A percentile compares a stretch with the other conserved stretches of the same genome.
These are phyloP conservation scores for Armadillidium nasatum DNA, from an alignment of 1,140 invertebrate species.

Conservation along the genomic window DNA sequence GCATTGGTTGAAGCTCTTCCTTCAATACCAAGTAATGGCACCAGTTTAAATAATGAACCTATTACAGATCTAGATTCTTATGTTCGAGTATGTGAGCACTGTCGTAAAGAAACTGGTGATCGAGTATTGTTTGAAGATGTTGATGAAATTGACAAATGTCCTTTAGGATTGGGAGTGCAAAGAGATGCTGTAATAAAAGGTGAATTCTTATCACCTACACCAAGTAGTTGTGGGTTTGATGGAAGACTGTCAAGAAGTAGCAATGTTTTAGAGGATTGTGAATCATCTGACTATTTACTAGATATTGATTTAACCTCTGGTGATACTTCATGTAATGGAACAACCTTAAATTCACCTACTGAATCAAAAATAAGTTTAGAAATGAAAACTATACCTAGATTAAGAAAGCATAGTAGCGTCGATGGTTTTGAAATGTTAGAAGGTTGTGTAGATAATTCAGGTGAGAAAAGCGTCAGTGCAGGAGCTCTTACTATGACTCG, in stretches of 20 bases:
- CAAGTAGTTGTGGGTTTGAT: slow-evolving; percentile 30
- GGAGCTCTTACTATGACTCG: slow-evolving; percentile 60
- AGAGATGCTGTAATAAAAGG: slow-evolving; percentile 23
- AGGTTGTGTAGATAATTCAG: slow-evolving; percentile 22
- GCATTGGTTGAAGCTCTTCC: slow-evolving; percentile 33
- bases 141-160: slow-evolving; percentile 33
- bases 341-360: slow-evolving; percentile 29
- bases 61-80: slow-evolving; percentile 32
- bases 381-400: slow-evolving; percentile 23
- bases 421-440: slow-evolving; percentile 37
- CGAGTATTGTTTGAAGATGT: slow-evolving; percentile 29
- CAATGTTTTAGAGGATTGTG: slow-evolving; percentile 31
- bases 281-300: slow-evolving; percentile 33
- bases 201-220: slow-evolving; percentile 30
- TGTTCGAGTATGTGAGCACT: slow-evolving; percentile 31
- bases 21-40: slow-evolving; percentile 7
- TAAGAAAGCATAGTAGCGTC: slow-evolving; percentile 28
- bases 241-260: slow-evolving; percentile 32
- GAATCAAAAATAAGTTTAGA: slow-evolving; percentile 27
- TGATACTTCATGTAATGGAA: slow-evolving; percentile 32
- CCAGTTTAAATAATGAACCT: slow-evolving; percentile 11
- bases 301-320: slow-evolving; percentile 31
- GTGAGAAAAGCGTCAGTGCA: background rate
- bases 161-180: slow-evolving; percentile 28
- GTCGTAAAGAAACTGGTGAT: slow-evolving; percentile 31